phyloP scores from a whole-genome alignment of 1,140 invertebrate genomes.

The Drosophila nasuta region DNA sequence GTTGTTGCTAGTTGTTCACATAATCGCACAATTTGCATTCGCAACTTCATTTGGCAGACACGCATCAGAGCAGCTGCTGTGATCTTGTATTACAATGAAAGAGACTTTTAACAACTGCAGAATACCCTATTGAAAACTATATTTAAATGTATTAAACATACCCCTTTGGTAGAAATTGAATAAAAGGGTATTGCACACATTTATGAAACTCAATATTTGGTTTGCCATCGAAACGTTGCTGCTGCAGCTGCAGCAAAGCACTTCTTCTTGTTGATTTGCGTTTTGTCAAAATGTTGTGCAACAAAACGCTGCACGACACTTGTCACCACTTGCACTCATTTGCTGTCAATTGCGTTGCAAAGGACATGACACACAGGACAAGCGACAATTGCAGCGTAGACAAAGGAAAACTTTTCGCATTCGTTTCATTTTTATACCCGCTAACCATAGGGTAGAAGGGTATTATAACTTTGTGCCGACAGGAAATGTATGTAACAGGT shows the following conservation, averaged over 20 bases:
- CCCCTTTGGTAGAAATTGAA: background rate
- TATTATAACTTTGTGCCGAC: too few relatives aligned
- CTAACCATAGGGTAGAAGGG: too few relatives aligned
- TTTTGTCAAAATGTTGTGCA: constrained; percentile 40
- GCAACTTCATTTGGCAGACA: constrained; percentile 37
- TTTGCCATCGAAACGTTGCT: constrained; percentile 16
- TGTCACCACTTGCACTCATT: constrained; percentile 17
- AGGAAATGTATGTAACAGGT: too few relatives aligned
- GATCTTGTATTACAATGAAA: background rate
- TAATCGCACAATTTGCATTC: constrained; percentile 47
- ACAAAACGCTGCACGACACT: constrained; percentile 29
- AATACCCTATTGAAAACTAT: constrained; percentile 3
- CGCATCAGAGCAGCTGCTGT: constrained; percentile 39
- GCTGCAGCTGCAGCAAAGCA: constrained; percentile 2
- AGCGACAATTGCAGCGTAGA: background rate
- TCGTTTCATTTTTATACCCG: background rate
- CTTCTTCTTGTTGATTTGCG: constrained; percentile 31
- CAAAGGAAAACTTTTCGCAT: constrained; percentile 4
- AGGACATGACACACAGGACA: background rate
- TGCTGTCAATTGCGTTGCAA: background rate
- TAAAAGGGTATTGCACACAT: background rate
- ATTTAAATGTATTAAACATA: background rate
- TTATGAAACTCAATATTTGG: constrained; percentile 40
- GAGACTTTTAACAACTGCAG: background rate
- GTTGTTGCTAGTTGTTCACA: constrained; percentile 12